Conservation (phyloP, 2,113 vertebrate species). For the Mola mola region DNA sequence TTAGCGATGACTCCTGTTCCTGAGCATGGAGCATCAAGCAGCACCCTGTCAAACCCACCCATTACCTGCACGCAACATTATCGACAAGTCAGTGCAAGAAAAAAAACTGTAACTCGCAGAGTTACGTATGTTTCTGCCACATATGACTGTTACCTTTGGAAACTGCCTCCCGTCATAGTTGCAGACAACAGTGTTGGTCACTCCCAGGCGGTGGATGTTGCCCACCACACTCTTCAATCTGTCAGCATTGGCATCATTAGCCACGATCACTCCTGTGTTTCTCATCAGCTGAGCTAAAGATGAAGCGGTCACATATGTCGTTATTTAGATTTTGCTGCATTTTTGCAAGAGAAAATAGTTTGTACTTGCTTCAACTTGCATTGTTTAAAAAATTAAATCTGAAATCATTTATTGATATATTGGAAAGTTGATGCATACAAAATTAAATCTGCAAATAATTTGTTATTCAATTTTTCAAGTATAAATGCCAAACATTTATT, state of each 20-base stretch:
- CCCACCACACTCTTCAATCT: constrained; percentile 93
- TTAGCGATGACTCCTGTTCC: constrained; percentile 96
- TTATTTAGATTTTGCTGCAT: not conserved
- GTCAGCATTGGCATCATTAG: constrained; percentile 91
- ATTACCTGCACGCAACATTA: constrained; percentile 82
- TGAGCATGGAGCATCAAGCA: constrained; percentile 95
- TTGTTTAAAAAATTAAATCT: too few relatives aligned
- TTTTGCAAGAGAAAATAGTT: not conserved
- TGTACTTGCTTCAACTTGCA: not conserved
- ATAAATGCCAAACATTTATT: too few relatives aligned
- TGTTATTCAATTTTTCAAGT: too few relatives aligned
- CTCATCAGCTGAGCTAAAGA: constrained; percentile 94
- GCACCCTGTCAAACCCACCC: constrained; percentile 93
- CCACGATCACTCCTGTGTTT: constrained; percentile 93
- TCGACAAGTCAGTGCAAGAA: constrained; percentile 1
- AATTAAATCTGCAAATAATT: too few relatives aligned
- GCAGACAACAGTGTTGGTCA: constrained; percentile 91
- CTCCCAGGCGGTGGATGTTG: constrained; percentile 93
- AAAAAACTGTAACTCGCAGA: not conserved
- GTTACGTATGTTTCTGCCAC: not conserved
- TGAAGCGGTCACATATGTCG: not conserved
- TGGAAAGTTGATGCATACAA: not conserved
- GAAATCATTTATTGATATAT: too few relatives aligned
- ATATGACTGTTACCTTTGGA: constrained; percentile 84
- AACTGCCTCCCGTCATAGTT: constrained; percentile 95